Evolutionary conservation across 1,140 invertebrate species (phyloP), one percentile per base, ranked within the genome.

Genomic region (Mylabris phalerata): DNA sequence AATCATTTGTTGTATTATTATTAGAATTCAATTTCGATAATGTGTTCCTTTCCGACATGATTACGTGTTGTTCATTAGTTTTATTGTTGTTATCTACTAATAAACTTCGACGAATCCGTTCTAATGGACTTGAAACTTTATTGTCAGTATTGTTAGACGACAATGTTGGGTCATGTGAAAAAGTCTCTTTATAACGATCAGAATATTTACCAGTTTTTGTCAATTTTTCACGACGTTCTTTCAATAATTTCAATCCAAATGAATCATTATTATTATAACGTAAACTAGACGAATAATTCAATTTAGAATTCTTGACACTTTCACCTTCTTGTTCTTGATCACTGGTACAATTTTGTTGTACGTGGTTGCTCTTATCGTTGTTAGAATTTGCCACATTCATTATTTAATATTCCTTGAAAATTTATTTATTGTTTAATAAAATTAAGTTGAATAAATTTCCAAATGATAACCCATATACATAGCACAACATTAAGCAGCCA

Each of bases 1-100:
- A 51, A 48, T 72, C 71, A 41, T 68, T 68, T n/a, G 71, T 72
- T 9, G 71, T 69, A 46, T 72, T 72, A 46, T 62, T 73, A 63
- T 48, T 75, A 70, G 3, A 43, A 50, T 27, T 74, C 32, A 42
- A 24, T 40, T 40, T 40, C 10, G 39, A 10, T 7, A 40, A 40
- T 40, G 6, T 40, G 6, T 10, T 42, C 3, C 9, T 10, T 7
- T 42, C 41, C 11, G 32, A 32, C 32, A 32, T 32, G 32, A 32
- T 32, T 19, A 19, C 19, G 19, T 19, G 19, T 32, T 32, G 32
- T 32, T 32, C 4, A 32, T 32, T 32, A 5, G 32, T 32, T 32
- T 32, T 32, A 32, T 32, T 32, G 7, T 32, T 32, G 7, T 42
- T 6, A 42, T 42, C 11, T 42, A 42, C 4, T 42, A 42, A 42